These are phyloP conservation scores for Delichon dasypus DNA, from an alignment of 2,797 vertebrate genomes.

Conservation along the genomic window DNA sequence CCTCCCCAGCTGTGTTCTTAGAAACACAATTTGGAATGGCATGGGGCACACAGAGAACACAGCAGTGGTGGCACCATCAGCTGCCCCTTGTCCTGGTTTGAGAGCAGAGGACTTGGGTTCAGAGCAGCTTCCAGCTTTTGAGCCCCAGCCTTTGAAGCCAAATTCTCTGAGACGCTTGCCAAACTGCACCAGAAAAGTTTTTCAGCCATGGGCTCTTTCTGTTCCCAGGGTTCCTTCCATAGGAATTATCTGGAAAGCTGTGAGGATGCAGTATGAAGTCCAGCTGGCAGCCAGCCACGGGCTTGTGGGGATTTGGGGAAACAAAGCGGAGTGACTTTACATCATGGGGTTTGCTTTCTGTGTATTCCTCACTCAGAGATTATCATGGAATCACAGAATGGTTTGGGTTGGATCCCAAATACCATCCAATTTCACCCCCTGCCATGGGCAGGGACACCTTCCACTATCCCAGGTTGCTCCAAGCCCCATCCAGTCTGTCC, in stretches of 20 bases:
- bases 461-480: fast-evolving
- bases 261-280: neutral
- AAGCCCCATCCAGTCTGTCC: fast-evolving
- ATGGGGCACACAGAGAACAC: neutral
- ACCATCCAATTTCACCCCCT: neutral
- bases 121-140: neutral
- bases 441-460: neutral
- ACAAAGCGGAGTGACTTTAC: neutral
- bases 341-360: neutral
- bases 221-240: neutral
- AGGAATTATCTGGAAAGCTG: neutral
- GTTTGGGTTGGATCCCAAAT: neutral
- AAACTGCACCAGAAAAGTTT: neutral
- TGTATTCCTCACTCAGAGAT: neutral
- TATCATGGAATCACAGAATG: neutral
- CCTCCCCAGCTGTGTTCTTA: neutral
- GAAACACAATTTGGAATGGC: neutral
- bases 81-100: neutral
- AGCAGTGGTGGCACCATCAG: neutral
- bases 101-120: neutral
- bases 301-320: neutral
- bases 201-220: neutral
- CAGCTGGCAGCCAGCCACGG: neutral
- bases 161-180: neutral
- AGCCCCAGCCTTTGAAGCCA: neutral